Percentiles rank a stretch among this genome's conserved stretches.
These are phyloP conservation scores for Antheraea assamensis DNA, from an alignment of 2,888 invertebrate genomes.

Conservation along the genomic window DNA sequence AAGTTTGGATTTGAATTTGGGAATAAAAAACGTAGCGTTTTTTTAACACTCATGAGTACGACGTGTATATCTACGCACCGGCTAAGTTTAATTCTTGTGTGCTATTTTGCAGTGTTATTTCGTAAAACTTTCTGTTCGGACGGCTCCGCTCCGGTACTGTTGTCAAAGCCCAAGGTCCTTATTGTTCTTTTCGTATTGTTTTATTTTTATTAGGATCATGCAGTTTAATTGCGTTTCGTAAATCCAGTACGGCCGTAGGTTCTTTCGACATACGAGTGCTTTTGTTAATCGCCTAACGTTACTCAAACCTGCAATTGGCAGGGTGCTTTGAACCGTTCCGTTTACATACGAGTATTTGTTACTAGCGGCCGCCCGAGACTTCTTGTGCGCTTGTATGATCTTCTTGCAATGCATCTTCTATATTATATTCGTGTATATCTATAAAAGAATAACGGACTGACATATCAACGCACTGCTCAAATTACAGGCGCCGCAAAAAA, in stretches of 20 bases:
- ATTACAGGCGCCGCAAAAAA: too few species aligned
- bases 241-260: slow-evolving; percentile 25
- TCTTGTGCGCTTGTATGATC: too few species aligned
- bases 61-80: slow-evolving; percentile 26
- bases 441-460: too few species aligned
- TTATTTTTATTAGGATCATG: slow-evolving; percentile 40
- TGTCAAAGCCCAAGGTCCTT: slow-evolving; percentile 58
- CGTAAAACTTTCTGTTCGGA: slow-evolving; percentile 45
- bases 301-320: background rate
- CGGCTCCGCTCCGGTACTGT: slow-evolving; percentile 39
- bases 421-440: too few species aligned
- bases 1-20: too few species aligned
- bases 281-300: slow-evolving; percentile 12
- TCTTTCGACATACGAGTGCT: slow-evolving; percentile 20
- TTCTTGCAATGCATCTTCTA: too few species aligned
- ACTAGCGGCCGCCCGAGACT: too few species aligned
- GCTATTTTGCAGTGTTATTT: slow-evolving; percentile 38
- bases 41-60: slow-evolving; percentile 25
- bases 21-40: slow-evolving; percentile 28
- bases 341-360: background rate
- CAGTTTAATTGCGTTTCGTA: slow-evolving; percentile 31
- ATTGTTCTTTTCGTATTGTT: slow-evolving; percentile 44
- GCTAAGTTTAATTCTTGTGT: background rate
- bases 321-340: background rate
- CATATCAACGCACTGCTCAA: too few species aligned